These are phyloP conservation scores for Drosophila melanica DNA, from an alignment of 1,140 invertebrate species.

Conservation along the genomic window DNA sequence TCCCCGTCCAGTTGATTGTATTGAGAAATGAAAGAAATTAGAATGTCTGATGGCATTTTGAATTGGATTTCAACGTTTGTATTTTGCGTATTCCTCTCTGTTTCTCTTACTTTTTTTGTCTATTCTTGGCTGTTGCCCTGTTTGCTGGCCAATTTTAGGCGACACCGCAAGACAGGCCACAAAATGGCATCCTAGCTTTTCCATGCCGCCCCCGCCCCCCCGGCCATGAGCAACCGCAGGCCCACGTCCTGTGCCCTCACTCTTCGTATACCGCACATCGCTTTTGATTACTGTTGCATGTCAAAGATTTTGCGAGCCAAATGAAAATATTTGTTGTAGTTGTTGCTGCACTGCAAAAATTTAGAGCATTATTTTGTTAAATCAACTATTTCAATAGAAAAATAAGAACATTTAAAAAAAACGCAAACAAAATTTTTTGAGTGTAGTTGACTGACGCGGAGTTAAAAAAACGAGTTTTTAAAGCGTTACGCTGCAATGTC, in stretches of 20 bases:
- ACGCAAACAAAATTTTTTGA: neutral
- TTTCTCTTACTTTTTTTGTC: slow-evolving; percentile 16
- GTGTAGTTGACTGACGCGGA: slow-evolving; percentile 9
- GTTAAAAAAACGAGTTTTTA: slow-evolving; percentile 10
- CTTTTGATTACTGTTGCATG: slow-evolving; percentile 77
- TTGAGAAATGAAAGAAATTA: slow-evolving; percentile 83
- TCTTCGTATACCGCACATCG: slow-evolving; percentile 14
- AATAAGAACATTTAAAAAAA: neutral
- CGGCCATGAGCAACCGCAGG: slow-evolving; percentile 3
- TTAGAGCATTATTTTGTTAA: neutral
- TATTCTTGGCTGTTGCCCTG: slow-evolving; percentile 34
- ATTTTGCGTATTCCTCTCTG: neutral
- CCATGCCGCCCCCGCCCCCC: neutral
- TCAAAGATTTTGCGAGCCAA: slow-evolving; percentile 71
- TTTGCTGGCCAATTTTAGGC: slow-evolving; percentile 73
- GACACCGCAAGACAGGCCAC: slow-evolving; percentile 78
- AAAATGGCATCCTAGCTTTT: slow-evolving; percentile 56
- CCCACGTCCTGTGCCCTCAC: neutral
- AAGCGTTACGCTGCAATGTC: slow-evolving; percentile 59
- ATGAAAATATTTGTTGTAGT: slow-evolving; percentile 67
- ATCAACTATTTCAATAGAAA: too few species aligned
- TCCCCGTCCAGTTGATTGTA: slow-evolving; percentile 58
- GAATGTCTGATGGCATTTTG: slow-evolving; percentile 81
- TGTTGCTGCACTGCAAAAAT: slow-evolving; percentile 25
- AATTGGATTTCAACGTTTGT: slow-evolving; percentile 68